Base-by-base conservation (phyloP, 2,797 vertebrate species). In the Phataginus tetradactyla region DNA sequence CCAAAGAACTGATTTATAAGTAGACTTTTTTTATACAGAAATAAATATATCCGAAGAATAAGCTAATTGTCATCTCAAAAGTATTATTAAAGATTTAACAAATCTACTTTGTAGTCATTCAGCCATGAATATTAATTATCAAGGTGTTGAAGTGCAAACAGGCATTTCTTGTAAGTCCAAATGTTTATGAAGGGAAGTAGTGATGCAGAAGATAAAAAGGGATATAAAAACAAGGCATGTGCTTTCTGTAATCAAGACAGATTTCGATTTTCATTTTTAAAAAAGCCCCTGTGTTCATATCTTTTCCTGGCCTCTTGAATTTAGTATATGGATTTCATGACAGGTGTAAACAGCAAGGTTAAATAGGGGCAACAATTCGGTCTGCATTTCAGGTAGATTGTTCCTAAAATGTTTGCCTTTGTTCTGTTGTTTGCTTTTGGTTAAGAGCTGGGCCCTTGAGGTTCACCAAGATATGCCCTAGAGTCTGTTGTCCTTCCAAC, bases 401-500 rank as follows among this genome's bases (percentile, higher is more conserved):
- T 95, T 97, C 75, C 64, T 96, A 34, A 68, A 97, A 95, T 97
- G 78, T 98, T 98, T 98, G 96, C 71, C 77, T 98, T 98, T 98
- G 94, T 96, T 97, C 96, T 97, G 59, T 75, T 98, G 96, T 98
- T 98, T 97, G 92, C 95, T 97, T 97, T 98, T 92, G 61, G 86
- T 98, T 98, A 97, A 98, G 95, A 97, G 92, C 86, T 96, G 89
- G 97, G 66, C 95, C 94, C 94, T 97, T 10, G 42, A 96, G 90
- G 68, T 87, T 98, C 96, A 97, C 89, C 14, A 86, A 96, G 75
- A 94, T 96, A 96, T 86, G 79, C 98, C 93, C 93, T 95, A 72
- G 97, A 98, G 96, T 80, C 88, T 90, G 84, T 94, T 97, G 97
- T 98, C 98, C 97, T 98, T 99, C 98, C 98, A 96, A 96, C 91